Evolutionary conservation across 2,888 invertebrate genomes (phyloP), one percentile per base, ranked within the genome.

Genomic region (Chymomyza amoena): DNA sequence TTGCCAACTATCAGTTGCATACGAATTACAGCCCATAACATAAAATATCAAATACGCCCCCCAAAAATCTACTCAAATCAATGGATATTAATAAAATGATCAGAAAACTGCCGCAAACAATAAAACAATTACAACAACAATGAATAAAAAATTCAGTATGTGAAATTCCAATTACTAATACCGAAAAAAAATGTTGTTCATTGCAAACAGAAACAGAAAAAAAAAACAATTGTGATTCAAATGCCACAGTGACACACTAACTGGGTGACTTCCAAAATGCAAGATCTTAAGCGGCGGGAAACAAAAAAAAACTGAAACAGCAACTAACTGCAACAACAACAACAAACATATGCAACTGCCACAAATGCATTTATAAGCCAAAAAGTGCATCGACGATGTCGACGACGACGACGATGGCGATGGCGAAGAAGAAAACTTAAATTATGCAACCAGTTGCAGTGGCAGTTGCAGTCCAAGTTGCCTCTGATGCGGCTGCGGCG

Each of bases 201-300:
- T 32, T 32, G 62, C 66, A 61, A 59, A 20, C 13, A 57, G 62
- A 63, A 66, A n/a, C n/a, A n/a, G n/a, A n/a, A 13, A 45, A 39
- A 9, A 45, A 45, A 10, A 45, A 45, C 39, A 45, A 45, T 10
- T 13, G 39, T 45, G 39, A 13, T 13, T 45, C 39, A 88, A 87
- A 86, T 87, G 87, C 88, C 86, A 86, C 76, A 87, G 79, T 86
- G 86, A 86, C 86, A 86, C 86, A 86, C 86, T 86, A 85, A 87
- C 88, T 83, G 88, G 81, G 75, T 88, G 88, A 80, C 83, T 88
- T 75, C 83, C 76, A 88, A 87, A 79, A 67, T 73, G 15, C 62
- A 72, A 54, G 68, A 64, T 45, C 28, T 25, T 6, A 51, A 63
- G 39, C 68, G 52, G 61, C 56, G 61, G 54, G 54, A 54, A 45